Conservation (phyloP, 2,113 vertebrate genomes). For the Propithecus coquereli region DNA sequence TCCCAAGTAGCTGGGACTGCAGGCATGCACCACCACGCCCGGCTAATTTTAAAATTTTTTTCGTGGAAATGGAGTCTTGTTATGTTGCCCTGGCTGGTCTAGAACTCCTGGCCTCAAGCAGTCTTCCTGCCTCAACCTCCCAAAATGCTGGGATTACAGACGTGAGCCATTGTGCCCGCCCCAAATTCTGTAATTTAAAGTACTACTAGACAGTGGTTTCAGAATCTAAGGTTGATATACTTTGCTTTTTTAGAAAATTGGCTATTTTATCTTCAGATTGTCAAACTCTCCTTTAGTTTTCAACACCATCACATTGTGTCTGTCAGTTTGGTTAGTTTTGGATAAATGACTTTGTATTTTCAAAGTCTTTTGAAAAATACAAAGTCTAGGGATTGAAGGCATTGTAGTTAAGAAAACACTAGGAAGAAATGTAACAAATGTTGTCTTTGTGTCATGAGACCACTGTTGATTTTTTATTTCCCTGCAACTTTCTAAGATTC, state of each 20-base stretch:
- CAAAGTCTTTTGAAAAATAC: neutral
- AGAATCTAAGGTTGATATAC: neutral
- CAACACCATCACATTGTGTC: neutral
- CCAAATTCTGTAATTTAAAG: neutral
- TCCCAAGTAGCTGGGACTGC: no score
- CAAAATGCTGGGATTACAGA: no score
- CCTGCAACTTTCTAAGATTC: neutral
- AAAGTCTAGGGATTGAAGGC: neutral
- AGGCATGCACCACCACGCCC: no score
- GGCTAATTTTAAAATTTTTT: neutral
- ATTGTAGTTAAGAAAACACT: neutral
- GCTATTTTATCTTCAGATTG: neutral
- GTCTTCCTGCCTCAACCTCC: no score
- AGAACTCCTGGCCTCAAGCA: no score
- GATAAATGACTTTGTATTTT: slow-evolving; percentile 16
- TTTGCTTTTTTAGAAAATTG: neutral
- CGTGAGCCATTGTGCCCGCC: no score
- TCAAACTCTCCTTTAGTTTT: neutral
- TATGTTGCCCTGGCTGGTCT: no score
- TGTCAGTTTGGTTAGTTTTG: neutral
- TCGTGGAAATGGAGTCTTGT: no score
- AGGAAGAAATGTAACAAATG: neutral
- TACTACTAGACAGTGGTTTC: neutral
- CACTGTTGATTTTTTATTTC: neutral
- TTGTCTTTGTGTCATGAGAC: neutral